Percentiles rank a stretch among this genome's conserved stretches.
Evolutionary conservation across 2,888 invertebrate genomes (phyloP).

Genomic region (Coleophora flavipennella): DNA sequence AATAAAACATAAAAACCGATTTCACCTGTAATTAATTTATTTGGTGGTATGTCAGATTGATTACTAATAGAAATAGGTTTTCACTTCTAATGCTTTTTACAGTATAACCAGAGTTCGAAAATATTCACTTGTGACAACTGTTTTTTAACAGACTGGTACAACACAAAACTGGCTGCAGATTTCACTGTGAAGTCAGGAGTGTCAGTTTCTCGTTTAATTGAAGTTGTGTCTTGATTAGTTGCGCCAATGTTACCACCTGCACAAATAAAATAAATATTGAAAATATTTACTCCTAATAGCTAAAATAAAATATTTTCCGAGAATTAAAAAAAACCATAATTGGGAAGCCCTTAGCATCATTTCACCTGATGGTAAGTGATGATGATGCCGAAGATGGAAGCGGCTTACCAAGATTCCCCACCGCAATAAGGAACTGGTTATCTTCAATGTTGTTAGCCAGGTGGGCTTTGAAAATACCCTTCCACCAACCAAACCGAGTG

Average conservation of each 20-base stretch:
- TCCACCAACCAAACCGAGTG: no score
- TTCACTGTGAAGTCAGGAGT: slow-evolving; percentile 71
- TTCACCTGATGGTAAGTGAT: no score
- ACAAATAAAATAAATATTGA: slow-evolving; percentile 3
- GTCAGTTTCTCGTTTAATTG: slow-evolving; percentile 97
- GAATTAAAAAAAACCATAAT: no score
- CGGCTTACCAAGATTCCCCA: no score
- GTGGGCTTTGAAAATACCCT: no score
- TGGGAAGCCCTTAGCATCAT: no score
- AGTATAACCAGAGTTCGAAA: background rate
- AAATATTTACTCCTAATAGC: no score
- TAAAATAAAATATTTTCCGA: no score
- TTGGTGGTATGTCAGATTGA: slow-evolving; percentile 1
- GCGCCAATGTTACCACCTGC: slow-evolving; percentile 88
- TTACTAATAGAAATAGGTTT: background rate
- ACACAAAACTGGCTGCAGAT: background rate
- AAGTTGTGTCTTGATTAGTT: slow-evolving; percentile 96
- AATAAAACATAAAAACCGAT: background rate
- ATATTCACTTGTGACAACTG: background rate
- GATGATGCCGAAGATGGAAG: no score
- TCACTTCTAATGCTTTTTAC: background rate
- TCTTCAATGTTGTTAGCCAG: no score
- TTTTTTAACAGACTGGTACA: background rate
- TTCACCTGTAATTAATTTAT: background rate
- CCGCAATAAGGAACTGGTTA: no score